A percentile compares a stretch with the other conserved stretches of the same genome.
These are phyloP conservation scores for Euura lappo DNA, from an alignment of 1,140 invertebrate genomes.

Conservation along the genomic window DNA sequence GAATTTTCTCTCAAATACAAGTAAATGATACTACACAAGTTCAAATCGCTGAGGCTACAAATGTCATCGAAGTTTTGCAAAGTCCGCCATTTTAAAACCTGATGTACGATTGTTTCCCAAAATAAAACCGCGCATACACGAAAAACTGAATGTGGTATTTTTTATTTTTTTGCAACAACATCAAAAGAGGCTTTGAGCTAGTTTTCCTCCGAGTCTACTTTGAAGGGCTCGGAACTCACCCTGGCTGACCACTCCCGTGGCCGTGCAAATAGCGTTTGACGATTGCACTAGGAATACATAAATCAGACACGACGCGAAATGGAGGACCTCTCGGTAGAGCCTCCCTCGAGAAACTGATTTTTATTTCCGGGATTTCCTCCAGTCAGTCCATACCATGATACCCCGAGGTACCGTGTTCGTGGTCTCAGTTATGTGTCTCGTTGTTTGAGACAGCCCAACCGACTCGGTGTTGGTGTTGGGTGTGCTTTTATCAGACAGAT, in stretches of 20 bases:
- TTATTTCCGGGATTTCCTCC: conserved; percentile 22
- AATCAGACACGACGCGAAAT: not conserved
- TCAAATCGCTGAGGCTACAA: too few relatives aligned
- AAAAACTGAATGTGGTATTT: too few relatives aligned
- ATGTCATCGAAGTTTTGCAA: too few relatives aligned
- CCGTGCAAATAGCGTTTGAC: not conserved
- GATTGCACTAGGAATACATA: not conserved
- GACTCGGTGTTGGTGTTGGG: conserved; percentile 3
- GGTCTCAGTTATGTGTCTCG: not conserved
- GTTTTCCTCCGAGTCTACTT: too few relatives aligned
- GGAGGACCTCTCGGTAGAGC: not conserved
- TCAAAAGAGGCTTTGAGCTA: too few relatives aligned
- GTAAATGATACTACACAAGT: too few relatives aligned
- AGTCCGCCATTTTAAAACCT: too few relatives aligned
- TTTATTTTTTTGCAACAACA: too few relatives aligned
- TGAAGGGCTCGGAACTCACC: not conserved
- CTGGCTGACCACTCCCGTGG: not conserved
- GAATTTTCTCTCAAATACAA: too few relatives aligned
- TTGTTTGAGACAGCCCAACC: not conserved
- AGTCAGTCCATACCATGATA: not conserved
- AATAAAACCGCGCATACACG: too few relatives aligned
- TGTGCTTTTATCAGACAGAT: not conserved
- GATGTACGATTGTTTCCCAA: too few relatives aligned
- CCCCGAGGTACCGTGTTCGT: conserved; percentile 5
- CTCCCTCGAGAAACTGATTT: conserved; percentile 27